Evolutionary conservation across 1,140 invertebrate genomes (phyloP).

Genomic region (Bicyclus anynana): DNA sequence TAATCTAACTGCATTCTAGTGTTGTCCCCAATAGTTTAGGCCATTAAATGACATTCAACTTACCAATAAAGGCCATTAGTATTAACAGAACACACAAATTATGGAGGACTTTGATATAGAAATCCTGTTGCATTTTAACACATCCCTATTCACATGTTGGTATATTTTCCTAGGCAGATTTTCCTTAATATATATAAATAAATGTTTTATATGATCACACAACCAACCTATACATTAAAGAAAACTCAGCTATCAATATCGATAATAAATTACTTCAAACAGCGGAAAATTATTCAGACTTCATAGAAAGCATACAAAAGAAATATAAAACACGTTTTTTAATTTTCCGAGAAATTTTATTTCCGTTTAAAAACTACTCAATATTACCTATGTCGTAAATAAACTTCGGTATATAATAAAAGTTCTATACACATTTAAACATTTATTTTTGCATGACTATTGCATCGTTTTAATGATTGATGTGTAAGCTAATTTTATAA

Average conservation of each 20-base stretch:
- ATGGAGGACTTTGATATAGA: constrained; percentile 8
- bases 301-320: neutral
- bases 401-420: neutral
- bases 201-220: neutral
- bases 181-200: too few species aligned
- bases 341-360: constrained; percentile 32
- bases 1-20: too few species aligned
- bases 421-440: neutral
- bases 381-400: constrained; percentile 10
- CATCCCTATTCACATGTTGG: constrained; percentile 1
- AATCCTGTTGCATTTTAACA: constrained; percentile 24
- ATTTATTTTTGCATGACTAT: neutral
- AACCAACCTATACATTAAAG: neutral
- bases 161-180: too few species aligned
- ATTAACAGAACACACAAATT: constrained; percentile 16
- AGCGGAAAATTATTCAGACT: constrained; percentile 29
- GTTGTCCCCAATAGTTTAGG: too few species aligned
- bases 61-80: constrained; percentile 23
- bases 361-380: constrained; percentile 19
- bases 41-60: neutral
- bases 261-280: constrained; percentile 19
- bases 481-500: neutral
- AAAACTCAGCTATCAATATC: constrained; percentile 6
- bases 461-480: neutral
- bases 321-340: constrained; percentile 22